Conservation (phyloP, 2,888 invertebrate species). For the Cephus pulcher region DNA sequence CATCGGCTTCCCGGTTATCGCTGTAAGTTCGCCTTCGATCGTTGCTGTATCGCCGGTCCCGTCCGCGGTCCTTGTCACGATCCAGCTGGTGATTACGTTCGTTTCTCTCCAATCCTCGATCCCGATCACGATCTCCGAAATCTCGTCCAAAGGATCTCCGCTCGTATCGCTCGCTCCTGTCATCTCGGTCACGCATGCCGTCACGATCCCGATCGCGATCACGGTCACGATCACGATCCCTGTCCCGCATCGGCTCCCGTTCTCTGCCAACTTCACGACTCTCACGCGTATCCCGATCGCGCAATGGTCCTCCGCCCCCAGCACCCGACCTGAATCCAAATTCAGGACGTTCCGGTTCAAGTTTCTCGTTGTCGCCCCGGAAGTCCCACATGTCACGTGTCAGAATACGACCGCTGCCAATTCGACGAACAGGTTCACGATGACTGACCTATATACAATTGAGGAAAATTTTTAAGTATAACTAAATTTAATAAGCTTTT, state of each 20-base stretch:
- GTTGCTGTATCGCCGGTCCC: conserved; percentile 68
- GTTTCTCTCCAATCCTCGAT: conserved; percentile 31
- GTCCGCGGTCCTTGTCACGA: conserved; percentile 68
- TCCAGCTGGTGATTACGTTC: conserved; percentile 53
- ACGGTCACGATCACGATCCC: conserved; percentile 15
- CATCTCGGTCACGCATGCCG: conserved; percentile 38
- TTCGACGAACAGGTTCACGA: conserved; percentile 71
- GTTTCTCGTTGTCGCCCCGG: conserved; percentile 59
- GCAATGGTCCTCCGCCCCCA: conserved; percentile 37
- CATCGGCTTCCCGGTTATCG: conserved; percentile 75
- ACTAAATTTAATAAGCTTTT: too few relatives aligned
- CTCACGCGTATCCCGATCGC: conserved; percentile 53
- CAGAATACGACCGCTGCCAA: conserved; percentile 88
- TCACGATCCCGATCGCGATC: conserved; percentile 37
- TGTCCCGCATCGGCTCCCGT: conserved; percentile 45
- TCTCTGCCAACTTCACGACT: conserved; percentile 46
- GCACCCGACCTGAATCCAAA: conserved; percentile 55
- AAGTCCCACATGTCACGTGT: conserved; percentile 76
- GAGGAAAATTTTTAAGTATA: too few relatives aligned
- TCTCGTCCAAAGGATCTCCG: conserved; percentile 73
- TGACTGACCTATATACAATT: conserved; percentile 52
- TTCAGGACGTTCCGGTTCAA: conserved; percentile 58
- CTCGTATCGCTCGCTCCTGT: conserved; percentile 39
- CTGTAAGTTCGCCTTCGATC: conserved; percentile 70
- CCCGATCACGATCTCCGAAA: conserved; percentile 54